Evolutionary conservation across 2,888 invertebrate genomes (phyloP), one percentile per base, ranked within the genome.

Genomic region (Osmoderma eremita): DNA sequence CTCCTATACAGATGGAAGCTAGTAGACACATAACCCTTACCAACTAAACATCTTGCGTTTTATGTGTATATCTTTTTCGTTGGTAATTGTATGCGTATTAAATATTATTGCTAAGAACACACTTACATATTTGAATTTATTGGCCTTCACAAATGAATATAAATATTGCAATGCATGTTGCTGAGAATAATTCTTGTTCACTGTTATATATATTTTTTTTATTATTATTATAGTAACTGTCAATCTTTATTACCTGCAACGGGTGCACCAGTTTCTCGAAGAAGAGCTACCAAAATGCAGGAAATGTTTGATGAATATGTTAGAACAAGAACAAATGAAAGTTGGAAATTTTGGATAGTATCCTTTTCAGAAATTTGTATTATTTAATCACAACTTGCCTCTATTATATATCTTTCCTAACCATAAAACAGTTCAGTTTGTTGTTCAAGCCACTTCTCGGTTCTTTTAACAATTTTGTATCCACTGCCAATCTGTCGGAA

Each of bases 261-360:
- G 71, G 97, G 97, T 69, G 97, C 95, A 68, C 97, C 97, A 2
- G 92, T 97, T 70, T 93, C 95, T 15, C 88, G 95, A 73, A 94
- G 95, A 78, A 88, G 94, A 75, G 93, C 92, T 39, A 94, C 92
- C 77, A 93, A 94, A 78, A 92, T 97, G 87, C 92, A 92, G 75
- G 95, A 96, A 83, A 91, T 97, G 89, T 97, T 95, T 83, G 93
- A 95, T 74, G 90, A 94, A 36, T 97, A 97, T 84, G 94, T 98
- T 50, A 88, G 91, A 73, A 88, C 86, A 75, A 86, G 95, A 68
- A 97, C 97, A 15, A 86, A 91, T 80, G 91, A 91, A 78, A 95
- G 96, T 84, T 98, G 97, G 97, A 97, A 96, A 85, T 98, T 97
- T 85, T 98, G 97, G 96, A 95, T 98, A 86, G 97, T 97, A 95